Evolutionary conservation across 2,113 vertebrate genomes (phyloP), one percentile per base, ranked within the genome.

Genomic region (Eublepharis macularius): DNA sequence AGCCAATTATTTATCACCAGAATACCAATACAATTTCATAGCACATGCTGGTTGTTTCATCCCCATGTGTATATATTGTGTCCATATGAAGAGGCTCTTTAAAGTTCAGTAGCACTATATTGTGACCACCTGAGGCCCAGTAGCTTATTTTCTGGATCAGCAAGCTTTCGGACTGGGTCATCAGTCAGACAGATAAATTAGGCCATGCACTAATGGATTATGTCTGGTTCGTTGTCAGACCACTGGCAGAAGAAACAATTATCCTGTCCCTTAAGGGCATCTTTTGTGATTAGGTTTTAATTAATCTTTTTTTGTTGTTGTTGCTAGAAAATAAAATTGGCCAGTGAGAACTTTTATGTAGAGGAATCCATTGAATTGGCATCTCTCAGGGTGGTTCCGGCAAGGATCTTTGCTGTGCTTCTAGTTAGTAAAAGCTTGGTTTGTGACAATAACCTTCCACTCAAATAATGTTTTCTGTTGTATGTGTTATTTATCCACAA

Each of bases 151-250:
- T 13, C 41, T 60, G 76, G 66, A 47, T 72, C 83, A 63, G 66
- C 66, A 80, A 72, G 83, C 76, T 80, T 80, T 80, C 41, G 41
- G n/a, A 77, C 54, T 54, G 36, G 57, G 51, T 16, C 83, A 79
- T 85, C 51, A 47, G 49, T 39, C 76, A 85, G 66, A 45, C 66
- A 72, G 43, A 79, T 80, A 85, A 79, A 85, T 85, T 60, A 80
- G 83, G 49, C 76, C 83, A 85, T 73, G 66, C 72, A 51, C 76
- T 85, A 85, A 85, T 85, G 72, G 83, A 85, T 85, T 85, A 70
- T 73, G 66, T 69, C 77, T 79, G 65, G 66, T 78, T 78, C 83
- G 70, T 32, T 79, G 83, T 80, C 76, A 79, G 83, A 39, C 66
- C 54, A 72, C 32, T 85, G 51, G 76, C 83, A 79, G 76, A 45